phyloP scores from a whole-genome alignment of 1,140 invertebrate genomes.

The Brachionus asplanchnoidis region DNA sequence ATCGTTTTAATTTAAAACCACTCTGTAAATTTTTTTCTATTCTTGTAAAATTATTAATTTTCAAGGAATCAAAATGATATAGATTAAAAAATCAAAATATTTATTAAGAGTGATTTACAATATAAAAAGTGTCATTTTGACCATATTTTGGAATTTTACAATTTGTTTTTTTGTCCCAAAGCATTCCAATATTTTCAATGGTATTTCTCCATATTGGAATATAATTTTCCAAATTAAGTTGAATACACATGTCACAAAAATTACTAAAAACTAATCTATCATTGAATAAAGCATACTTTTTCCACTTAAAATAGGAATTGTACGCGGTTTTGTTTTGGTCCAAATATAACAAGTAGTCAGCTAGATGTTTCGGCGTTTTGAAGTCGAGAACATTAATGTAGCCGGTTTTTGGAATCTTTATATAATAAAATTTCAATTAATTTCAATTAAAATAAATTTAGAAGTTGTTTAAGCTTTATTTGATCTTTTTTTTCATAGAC shows the following conservation, averaged over 20 bases:
- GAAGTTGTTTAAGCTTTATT: too few species aligned
- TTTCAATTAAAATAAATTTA: too few species aligned
- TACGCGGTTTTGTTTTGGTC: slow-evolving; percentile 22
- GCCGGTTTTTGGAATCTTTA: slow-evolving; percentile 1
- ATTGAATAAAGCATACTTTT: neutral
- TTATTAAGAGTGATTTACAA: neutral
- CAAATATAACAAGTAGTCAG: slow-evolving; percentile 43
- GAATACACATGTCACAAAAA: slow-evolving; percentile 37
- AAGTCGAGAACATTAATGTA: slow-evolving; percentile 43
- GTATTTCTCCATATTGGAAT: neutral
- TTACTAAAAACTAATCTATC: neutral
- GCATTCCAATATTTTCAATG: neutral
- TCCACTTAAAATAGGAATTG: slow-evolving; percentile 22
- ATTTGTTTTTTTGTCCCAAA: neutral
- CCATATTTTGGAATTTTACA: neutral
- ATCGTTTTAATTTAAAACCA: too few species aligned
- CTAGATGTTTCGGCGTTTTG: slow-evolving; percentile 41
- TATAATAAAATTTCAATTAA: too few species aligned
- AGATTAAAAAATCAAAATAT: neutral
- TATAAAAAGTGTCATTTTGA: neutral
- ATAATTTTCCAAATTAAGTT: neutral
- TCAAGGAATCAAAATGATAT: too few species aligned
- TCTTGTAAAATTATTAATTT: too few species aligned
- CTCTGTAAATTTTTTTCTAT: too few species aligned
- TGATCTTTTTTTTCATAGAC: too few species aligned